Percentiles rank a stretch among this genome's conserved stretches.
These are phyloP conservation scores for Amphipoea oculea DNA, from an alignment of 2,888 invertebrate species.

Conservation along the genomic window DNA sequence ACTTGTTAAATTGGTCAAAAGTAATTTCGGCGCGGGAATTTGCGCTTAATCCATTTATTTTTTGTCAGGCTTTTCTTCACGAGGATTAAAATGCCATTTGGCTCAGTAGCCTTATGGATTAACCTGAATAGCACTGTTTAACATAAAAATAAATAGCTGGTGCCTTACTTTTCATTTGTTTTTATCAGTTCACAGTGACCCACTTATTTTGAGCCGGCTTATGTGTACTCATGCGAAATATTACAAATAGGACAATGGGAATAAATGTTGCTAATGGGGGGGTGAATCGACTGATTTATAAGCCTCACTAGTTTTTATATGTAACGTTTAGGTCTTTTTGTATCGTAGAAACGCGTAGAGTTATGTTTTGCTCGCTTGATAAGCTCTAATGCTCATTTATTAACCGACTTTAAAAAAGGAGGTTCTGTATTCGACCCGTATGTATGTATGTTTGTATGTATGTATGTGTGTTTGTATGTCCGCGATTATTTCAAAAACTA, in stretches of 20 bases:
- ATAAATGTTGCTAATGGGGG: conserved; percentile 47
- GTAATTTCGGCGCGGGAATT: conserved; percentile 39
- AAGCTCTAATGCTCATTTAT: too few relatives aligned
- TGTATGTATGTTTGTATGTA: too few relatives aligned
- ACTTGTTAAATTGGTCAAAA: conserved; percentile 52
- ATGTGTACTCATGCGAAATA: conserved; percentile 56
- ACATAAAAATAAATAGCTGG: conserved; percentile 61
- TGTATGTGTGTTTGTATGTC: too few relatives aligned
- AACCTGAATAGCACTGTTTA: conserved; percentile 70
- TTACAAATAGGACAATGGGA: conserved; percentile 55
- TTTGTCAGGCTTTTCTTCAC: conserved; percentile 59
- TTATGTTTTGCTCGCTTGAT: conserved; percentile 2
- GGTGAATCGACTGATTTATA: conserved; percentile 47
- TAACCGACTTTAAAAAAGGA: too few relatives aligned
- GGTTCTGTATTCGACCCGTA: too few relatives aligned
- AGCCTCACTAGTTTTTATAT: conserved; percentile 36
- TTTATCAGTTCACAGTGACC: conserved; percentile 61
- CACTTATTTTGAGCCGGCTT: conserved; percentile 48
- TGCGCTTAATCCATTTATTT: conserved; percentile 47
- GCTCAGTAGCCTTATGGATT: conserved; percentile 63
- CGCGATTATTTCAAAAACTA: too few relatives aligned
- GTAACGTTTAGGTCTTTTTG: conserved; percentile 15
- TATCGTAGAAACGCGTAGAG: not conserved
- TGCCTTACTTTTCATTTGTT: conserved; percentile 58
- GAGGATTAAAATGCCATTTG: conserved; percentile 73